Conservation (phyloP, 2,113 vertebrate genomes). For the Clarias macrocephalus region DNA sequence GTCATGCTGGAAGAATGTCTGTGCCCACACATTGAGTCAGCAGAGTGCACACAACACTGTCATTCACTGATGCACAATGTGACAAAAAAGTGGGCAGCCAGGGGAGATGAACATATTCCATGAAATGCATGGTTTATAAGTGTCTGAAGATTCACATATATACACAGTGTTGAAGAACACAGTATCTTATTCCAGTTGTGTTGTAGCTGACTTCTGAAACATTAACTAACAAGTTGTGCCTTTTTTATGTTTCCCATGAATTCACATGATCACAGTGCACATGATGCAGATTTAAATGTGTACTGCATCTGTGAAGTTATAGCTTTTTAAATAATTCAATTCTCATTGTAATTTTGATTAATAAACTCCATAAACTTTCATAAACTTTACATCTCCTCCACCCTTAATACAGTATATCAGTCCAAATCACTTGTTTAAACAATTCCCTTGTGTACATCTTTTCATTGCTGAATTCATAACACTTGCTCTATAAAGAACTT, state of each 20-base stretch:
- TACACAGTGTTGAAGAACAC: neutral
- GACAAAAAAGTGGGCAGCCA: conserved; percentile 15
- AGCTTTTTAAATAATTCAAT: neutral
- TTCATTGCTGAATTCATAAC: neutral
- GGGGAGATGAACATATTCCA: neutral
- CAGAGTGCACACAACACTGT: conserved; percentile 40
- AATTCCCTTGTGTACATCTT: neutral
- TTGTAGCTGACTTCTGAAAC: neutral
- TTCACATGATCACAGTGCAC: neutral
- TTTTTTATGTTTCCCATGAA: neutral
- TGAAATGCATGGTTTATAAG: conserved; percentile 39
- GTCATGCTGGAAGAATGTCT: conserved; percentile 36
- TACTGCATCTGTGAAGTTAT: neutral
- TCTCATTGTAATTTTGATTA: neutral
- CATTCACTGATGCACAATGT: conserved; percentile 43
- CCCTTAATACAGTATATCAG: neutral
- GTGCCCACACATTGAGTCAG: conserved; percentile 50
- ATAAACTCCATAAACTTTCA: neutral
- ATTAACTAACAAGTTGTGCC: neutral
- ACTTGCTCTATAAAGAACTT: neutral
- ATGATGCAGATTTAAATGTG: neutral
- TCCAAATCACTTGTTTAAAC: neutral
- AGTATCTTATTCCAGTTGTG: neutral
- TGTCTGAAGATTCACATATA: conserved; percentile 1
- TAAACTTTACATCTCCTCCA: neutral